Conservation (phyloP, 2,888 invertebrate genomes). For the Synanthedon tipuliformis region DNA sequence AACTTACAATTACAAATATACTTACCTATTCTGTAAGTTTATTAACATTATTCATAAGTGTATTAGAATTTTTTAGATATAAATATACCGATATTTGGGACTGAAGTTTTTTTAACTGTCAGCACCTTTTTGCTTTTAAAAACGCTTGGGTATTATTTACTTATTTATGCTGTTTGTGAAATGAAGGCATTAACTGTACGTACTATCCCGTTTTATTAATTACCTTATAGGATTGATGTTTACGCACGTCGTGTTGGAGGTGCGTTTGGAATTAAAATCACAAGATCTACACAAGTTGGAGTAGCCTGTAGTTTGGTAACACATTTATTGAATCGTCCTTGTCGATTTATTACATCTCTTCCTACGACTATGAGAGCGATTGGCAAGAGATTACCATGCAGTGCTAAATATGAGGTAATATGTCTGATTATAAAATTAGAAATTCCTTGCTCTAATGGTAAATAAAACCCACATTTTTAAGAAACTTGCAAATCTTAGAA, state of each 20-base stretch:
- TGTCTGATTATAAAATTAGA: too few species aligned
- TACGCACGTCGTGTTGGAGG: constrained; percentile 78
- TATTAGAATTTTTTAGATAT: too few species aligned
- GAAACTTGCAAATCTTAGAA: too few species aligned
- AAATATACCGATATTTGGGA: too few species aligned
- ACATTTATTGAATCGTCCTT: constrained; percentile 68
- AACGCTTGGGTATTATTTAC: background rate
- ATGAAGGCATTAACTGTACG: background rate
- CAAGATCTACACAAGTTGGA: constrained; percentile 62
- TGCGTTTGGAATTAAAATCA: constrained; percentile 79
- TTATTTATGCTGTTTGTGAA: background rate
- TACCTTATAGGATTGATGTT: background rate
- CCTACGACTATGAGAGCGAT: constrained; percentile 65
- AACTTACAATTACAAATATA: background rate
- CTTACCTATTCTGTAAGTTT: too few species aligned
- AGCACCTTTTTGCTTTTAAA: background rate
- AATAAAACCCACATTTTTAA: too few species aligned
- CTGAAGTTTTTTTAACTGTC: too few species aligned
- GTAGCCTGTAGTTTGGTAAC: constrained; percentile 76
- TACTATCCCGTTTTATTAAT: too few species aligned
- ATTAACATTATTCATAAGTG: too few species aligned
- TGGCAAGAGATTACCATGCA: constrained; percentile 61
- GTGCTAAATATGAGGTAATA: constrained; percentile 50
- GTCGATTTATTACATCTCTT: constrained; percentile 72
- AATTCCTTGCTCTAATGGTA: too few species aligned